phyloP scores from a whole-genome alignment of 2,888 invertebrate species.

The Agonum fuliginosum region DNA sequence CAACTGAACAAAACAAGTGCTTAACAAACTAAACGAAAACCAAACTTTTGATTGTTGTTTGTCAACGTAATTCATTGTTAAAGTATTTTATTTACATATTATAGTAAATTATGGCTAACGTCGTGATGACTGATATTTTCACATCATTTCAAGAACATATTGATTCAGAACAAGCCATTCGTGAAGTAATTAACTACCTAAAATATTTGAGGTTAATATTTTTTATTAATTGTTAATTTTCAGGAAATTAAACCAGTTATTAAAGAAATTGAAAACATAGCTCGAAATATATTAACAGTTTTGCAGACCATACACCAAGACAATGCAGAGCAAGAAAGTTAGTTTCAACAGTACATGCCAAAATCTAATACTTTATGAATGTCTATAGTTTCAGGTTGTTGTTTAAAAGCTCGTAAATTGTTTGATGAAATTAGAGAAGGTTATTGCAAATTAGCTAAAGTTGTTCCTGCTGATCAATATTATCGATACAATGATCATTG shows the following conservation, averaged over 20 bases:
- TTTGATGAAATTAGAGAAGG: constrained; percentile 81
- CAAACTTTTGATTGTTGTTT: too few relatives aligned
- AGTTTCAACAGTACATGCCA: constrained; percentile 67
- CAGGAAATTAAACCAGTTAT: constrained; percentile 82
- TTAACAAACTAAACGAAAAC: too few relatives aligned
- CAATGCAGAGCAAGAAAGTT: constrained; percentile 80
- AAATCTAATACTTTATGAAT: constrained; percentile 42
- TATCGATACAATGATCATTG: constrained; percentile 93
- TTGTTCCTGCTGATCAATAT: constrained; percentile 86
- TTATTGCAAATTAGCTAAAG: constrained; percentile 78
- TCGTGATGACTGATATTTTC: constrained; percentile 78
- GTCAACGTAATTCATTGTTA: too few relatives aligned
- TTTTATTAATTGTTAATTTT: constrained; percentile 63
- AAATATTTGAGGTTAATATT: constrained; percentile 60
- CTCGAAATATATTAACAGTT: constrained; percentile 85
- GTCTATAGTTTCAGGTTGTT: constrained; percentile 78
- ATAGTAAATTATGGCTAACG: constrained; percentile 64
- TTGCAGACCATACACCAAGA: constrained; percentile 89
- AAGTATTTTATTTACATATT: background rate
- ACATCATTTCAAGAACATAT: constrained; percentile 85
- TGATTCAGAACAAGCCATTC: constrained; percentile 84
- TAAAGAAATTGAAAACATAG: constrained; percentile 85
- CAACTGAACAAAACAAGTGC: too few relatives aligned
- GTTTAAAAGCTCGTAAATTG: constrained; percentile 78
- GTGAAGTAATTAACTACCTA: constrained; percentile 79